phyloP scores from a whole-genome alignment of 1,140 invertebrate genomes.

The Lepidurus arcticus region DNA sequence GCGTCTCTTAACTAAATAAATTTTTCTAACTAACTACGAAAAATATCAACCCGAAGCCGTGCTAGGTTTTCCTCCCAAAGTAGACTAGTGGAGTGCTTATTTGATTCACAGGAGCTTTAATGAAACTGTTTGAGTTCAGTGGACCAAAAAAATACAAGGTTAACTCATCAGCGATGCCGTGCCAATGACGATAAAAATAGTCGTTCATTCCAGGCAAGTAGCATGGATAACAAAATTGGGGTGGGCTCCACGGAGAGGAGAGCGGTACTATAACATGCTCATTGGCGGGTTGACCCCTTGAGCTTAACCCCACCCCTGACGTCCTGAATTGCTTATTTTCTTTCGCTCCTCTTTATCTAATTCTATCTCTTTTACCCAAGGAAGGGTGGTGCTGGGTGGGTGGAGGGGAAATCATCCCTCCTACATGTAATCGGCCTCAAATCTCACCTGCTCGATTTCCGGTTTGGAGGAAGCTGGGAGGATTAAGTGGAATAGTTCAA shows the following conservation, averaged over 20 bases:
- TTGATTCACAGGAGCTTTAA: background rate
- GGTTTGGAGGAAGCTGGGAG: constrained; percentile 3
- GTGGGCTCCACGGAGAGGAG: constrained; percentile 12
- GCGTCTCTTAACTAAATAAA: background rate
- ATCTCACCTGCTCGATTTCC: constrained; percentile 18
- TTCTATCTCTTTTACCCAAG: background rate
- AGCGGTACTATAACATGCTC: background rate
- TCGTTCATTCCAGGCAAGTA: constrained; percentile 17
- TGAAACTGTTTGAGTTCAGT: background rate
- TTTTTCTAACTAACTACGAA: background rate
- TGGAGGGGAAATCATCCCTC: background rate
- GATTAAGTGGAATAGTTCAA: constrained; percentile 19
- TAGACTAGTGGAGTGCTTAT: too few species aligned
- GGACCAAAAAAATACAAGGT: background rate
- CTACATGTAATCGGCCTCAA: constrained; percentile 4
- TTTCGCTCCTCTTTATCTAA: background rate
- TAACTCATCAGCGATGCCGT: background rate
- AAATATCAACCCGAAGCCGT: too few species aligned
- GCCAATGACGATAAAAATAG: constrained; percentile 22
- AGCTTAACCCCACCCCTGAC: constrained; percentile 10
- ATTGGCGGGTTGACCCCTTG: constrained; percentile 17
- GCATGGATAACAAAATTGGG: constrained; percentile 13
- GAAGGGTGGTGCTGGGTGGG: background rate
- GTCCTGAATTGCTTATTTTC: background rate
- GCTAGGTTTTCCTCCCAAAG: too few species aligned